These are phyloP conservation scores for Amphipoea oculea DNA, from an alignment of 2,888 invertebrate genomes.

Conservation along the genomic window DNA sequence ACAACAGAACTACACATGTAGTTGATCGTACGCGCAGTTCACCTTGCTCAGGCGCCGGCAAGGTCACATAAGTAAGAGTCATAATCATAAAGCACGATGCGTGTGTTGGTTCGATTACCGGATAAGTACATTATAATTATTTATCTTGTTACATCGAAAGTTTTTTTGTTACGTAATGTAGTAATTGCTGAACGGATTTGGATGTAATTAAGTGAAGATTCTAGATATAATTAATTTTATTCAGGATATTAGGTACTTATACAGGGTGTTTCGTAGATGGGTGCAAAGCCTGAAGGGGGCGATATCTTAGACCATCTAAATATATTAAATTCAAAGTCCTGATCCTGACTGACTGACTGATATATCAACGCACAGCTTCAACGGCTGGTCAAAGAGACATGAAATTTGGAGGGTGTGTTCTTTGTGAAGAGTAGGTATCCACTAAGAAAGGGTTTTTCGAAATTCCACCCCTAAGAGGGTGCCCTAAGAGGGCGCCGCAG, in stretches of 20 bases:
- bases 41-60: slow-evolving; percentile 43
- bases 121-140: slow-evolving; percentile 4
- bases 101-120: slow-evolving; percentile 20
- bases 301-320: too few species aligned
- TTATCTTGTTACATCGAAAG: neutral
- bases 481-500: too few species aligned
- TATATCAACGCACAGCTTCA: too few species aligned
- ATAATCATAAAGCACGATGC: neutral
- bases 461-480: too few species aligned
- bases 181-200: slow-evolving; percentile 9
- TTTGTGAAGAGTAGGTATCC: too few species aligned
- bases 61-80: slow-evolving; percentile 37
- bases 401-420: too few species aligned
- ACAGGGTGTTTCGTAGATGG: too few species aligned
- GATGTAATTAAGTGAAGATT: neutral
- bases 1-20: neutral
- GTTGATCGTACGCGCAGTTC: slow-evolving; percentile 14
- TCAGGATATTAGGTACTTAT: neutral
- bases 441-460: too few species aligned
- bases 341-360: too few species aligned
- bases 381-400: too few species aligned
- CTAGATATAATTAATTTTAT: neutral
- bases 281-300: too few species aligned
- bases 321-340: too few species aligned
- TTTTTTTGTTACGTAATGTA: neutral